Evolutionary conservation across 2,113 vertebrate species (phyloP).

Genomic region (Dicrurus megarhynchus): DNA sequence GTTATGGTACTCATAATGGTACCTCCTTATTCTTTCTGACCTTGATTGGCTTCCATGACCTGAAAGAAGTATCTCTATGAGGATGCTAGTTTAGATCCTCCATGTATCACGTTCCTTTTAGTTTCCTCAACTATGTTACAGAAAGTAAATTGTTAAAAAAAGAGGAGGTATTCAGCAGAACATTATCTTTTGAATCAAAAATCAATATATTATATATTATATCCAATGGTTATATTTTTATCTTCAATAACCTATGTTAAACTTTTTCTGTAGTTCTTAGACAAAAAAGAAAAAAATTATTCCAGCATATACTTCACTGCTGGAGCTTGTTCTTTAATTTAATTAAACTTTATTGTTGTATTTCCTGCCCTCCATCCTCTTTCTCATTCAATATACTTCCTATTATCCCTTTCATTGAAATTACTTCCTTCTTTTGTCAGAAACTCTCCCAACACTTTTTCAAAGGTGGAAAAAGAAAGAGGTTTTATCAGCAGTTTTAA

Average conservation of each 20-base stretch:
- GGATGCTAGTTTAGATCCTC: background rate
- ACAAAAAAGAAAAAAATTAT: background rate
- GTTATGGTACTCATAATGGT: background rate
- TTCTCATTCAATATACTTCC: conserved; percentile 33
- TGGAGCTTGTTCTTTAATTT: conserved; percentile 52
- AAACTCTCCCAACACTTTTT: conserved; percentile 51
- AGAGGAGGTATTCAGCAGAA: background rate
- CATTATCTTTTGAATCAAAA: conserved; percentile 23
- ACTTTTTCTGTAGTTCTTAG: background rate
- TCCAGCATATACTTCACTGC: conserved; percentile 8
- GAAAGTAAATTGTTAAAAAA: background rate
- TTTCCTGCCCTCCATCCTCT: conserved; percentile 14
- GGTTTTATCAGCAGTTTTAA: conserved; percentile 53
- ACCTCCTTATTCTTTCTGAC: background rate
- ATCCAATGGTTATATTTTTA: conserved; percentile 22
- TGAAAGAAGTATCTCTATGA: background rate
- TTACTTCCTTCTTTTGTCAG: conserved; percentile 47
- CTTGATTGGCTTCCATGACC: background rate
- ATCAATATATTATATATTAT: background rate
- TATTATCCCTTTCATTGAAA: conserved; percentile 56
- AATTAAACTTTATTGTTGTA: conserved; percentile 58
- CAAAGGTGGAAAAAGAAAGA: conserved; percentile 48
- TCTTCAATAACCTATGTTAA: conserved; percentile 27
- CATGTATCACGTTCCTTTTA: background rate
- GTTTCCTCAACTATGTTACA: background rate